Percentiles rank a stretch among this genome's conserved stretches.
Evolutionary conservation across 2,888 invertebrate species (phyloP).

Genomic region (Tortricodes alternella): DNA sequence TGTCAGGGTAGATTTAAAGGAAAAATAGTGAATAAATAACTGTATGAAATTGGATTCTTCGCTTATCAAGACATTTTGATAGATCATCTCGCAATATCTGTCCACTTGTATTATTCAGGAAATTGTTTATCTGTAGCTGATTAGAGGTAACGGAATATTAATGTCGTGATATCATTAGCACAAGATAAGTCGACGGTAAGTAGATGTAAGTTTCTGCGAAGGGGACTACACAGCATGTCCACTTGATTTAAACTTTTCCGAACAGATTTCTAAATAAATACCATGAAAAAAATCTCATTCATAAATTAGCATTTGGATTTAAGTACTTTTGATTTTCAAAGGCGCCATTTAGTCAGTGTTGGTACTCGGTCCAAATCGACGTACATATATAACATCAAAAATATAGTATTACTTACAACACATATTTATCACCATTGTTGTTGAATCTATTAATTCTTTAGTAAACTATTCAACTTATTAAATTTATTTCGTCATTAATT

Average conservation of each 20-base stretch:
- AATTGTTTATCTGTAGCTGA: conserved; percentile 43
- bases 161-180: conserved; percentile 71
- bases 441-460: conserved; percentile 1
- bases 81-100: conserved; percentile 72
- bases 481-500: conserved; percentile 15
- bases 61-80: conserved; percentile 64
- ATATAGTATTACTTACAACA: conserved; percentile 4
- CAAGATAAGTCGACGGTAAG: conserved; percentile 48
- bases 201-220: conserved; percentile 47
- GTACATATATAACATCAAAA: background rate
- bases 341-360: background rate
- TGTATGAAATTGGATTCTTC: conserved; percentile 66
- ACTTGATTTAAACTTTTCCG: too few relatives aligned
- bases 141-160: conserved; percentile 48
- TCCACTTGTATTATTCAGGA: conserved; percentile 67
- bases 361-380: background rate
- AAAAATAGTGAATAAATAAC: conserved; percentile 61
- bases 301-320: too few relatives aligned
- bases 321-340: background rate
- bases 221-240: background rate
- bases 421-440: background rate
- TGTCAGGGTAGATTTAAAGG: conserved; percentile 88
- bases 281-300: too few relatives aligned
- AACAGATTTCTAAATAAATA: too few relatives aligned
- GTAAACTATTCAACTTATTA: conserved; percentile 14